Conservation (phyloP, 2,888 invertebrate species). For the Dichetophora obliterata region DNA sequence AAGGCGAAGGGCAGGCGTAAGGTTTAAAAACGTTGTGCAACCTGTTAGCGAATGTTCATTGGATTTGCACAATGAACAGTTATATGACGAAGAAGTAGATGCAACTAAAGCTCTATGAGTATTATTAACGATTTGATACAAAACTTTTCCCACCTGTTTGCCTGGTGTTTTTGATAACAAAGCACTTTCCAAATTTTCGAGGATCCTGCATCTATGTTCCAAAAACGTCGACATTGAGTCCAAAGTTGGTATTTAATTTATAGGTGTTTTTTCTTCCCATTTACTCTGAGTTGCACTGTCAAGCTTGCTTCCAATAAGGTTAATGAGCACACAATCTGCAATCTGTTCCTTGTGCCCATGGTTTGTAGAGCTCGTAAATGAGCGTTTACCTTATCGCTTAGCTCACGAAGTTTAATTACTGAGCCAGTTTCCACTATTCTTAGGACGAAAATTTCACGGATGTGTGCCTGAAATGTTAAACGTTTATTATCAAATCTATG, state of each 20-base stretch:
- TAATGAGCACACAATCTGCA: slow-evolving; percentile 17
- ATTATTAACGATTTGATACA: background rate
- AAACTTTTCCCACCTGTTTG: slow-evolving; percentile 24
- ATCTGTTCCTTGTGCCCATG: slow-evolving; percentile 24
- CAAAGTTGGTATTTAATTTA: slow-evolving; percentile 13
- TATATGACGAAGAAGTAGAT: background rate
- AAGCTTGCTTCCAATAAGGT: slow-evolving; percentile 24
- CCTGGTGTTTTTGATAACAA: slow-evolving; percentile 14
- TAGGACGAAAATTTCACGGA: slow-evolving; percentile 17
- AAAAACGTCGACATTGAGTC: no score
- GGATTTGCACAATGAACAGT: slow-evolving; percentile 31
- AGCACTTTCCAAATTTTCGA: slow-evolving; percentile 26
- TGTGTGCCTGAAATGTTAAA: slow-evolving; percentile 36
- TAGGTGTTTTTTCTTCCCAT: slow-evolving; percentile 28
- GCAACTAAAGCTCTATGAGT: slow-evolving; percentile 19
- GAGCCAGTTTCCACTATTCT: slow-evolving; percentile 4
- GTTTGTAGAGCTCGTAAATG: slow-evolving; percentile 23
- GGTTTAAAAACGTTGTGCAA: slow-evolving; percentile 22
- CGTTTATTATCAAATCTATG: background rate
- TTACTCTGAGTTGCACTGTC: slow-evolving; percentile 12
- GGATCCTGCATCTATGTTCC: slow-evolving; percentile 26
- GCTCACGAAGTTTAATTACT: slow-evolving; percentile 15
- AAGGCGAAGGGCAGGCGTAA: slow-evolving; percentile 29
- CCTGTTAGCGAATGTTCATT: slow-evolving; percentile 30
- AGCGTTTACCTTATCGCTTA: slow-evolving; percentile 11